Evolutionary conservation across 2,888 invertebrate genomes (phyloP).

Genomic region (Ptilodon capucinus): DNA sequence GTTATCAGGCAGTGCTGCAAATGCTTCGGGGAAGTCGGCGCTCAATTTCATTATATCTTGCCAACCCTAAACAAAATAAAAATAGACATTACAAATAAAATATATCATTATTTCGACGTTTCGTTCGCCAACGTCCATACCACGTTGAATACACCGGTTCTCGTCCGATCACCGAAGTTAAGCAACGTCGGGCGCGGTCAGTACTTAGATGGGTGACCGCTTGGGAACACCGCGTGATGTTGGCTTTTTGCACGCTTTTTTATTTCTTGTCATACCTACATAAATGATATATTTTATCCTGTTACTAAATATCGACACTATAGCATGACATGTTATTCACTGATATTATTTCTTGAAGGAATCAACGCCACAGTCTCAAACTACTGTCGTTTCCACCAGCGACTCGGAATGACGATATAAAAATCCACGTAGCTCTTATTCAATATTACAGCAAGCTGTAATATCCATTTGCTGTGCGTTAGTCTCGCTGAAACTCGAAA

Average conservation of each 20-base stretch:
- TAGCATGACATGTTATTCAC: too few relatives aligned
- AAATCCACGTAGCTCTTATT: too few relatives aligned
- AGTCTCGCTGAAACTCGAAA: too few relatives aligned
- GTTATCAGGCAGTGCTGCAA: conserved; percentile 85
- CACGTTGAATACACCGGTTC: conserved; percentile 72
- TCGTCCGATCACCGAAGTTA: conserved; percentile 77
- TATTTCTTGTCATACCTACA: background rate
- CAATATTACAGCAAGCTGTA: too few relatives aligned
- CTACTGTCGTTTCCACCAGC: too few relatives aligned
- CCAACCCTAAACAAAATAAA: conserved; percentile 84
- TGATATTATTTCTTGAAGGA: too few relatives aligned
- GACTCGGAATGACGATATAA: too few relatives aligned
- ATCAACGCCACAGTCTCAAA: too few relatives aligned
- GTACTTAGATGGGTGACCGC: conserved; percentile 74
- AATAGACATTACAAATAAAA: background rate
- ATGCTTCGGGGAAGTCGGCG: conserved; percentile 85
- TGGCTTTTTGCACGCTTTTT: conserved; percentile 45
- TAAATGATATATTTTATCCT: background rate
- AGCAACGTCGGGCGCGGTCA: conserved; percentile 73
- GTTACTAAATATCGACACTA: too few relatives aligned
- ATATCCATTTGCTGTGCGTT: too few relatives aligned
- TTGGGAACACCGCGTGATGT: conserved; percentile 69
- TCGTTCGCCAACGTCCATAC: conserved; percentile 56
- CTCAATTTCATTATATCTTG: conserved; percentile 90
- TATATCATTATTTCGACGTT: background rate